These are phyloP conservation scores for Vesta saturnalis DNA, from an alignment of 2,888 invertebrate genomes.

Conservation along the genomic window DNA sequence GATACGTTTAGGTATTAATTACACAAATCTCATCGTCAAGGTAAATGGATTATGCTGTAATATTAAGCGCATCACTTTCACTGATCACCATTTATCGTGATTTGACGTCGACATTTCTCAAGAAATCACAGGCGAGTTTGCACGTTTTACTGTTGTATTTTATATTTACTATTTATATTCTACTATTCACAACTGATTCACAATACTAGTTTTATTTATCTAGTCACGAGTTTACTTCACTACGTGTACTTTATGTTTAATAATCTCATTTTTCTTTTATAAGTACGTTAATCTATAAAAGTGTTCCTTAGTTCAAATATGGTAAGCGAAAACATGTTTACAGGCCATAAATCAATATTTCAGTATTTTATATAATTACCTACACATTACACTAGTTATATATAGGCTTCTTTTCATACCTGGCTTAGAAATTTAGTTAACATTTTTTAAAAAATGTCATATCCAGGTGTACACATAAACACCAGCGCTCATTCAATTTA, in stretches of 20 bases:
- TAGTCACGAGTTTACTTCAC: conserved; percentile 8
- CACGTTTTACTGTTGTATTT: conserved; percentile 31
- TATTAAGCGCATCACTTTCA: conserved; percentile 37
- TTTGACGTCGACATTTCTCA: conserved; percentile 35
- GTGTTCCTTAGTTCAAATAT: too few relatives aligned
- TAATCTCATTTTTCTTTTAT: neutral
- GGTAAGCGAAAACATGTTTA: too few relatives aligned
- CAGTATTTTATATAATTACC: too few relatives aligned
- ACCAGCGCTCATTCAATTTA: too few relatives aligned
- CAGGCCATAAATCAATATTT: too few relatives aligned
- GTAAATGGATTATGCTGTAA: conserved; percentile 27
- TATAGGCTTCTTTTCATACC: too few relatives aligned
- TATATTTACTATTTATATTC: conserved; percentile 17
- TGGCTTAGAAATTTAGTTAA: too few relatives aligned
- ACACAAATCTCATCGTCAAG: conserved; percentile 29
- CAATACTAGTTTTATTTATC: conserved; percentile 23
- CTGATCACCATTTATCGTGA: conserved; percentile 39
- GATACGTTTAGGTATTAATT: conserved; percentile 36
- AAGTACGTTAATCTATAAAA: too few relatives aligned
- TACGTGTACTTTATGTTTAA: neutral
- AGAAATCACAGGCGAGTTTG: conserved; percentile 33
- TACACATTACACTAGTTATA: too few relatives aligned
- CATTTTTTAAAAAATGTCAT: too few relatives aligned
- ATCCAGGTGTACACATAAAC: too few relatives aligned
- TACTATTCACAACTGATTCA: neutral